Percentiles rank a stretch among this genome's conserved stretches.
Conservation (phyloP, 2,113 vertebrate species). For the Lasiurus borealis region DNA sequence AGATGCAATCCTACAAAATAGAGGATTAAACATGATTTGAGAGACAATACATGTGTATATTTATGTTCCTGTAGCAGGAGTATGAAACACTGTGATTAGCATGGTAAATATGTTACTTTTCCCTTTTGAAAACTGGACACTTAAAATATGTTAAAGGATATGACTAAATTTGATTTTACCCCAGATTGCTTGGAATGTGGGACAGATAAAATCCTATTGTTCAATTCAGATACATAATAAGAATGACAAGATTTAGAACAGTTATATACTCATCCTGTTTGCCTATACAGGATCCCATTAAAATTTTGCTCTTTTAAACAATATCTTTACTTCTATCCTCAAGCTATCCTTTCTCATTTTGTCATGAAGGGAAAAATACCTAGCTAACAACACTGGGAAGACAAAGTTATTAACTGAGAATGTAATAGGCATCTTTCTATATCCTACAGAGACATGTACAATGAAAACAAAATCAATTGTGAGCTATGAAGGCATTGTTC, state of each 20-base stretch:
- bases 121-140: background rate
- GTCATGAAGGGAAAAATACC: constrained; percentile 48
- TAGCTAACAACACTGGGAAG: constrained; percentile 55
- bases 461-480: constrained; percentile 75
- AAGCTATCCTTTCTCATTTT: constrained; percentile 81
- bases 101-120: background rate
- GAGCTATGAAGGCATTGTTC: constrained; percentile 64
- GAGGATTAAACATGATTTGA: background rate
- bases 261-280: constrained; percentile 63
- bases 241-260: constrained; percentile 35
- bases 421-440: constrained; percentile 68
- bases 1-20: background rate
- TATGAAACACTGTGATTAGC: background rate
- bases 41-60: background rate
- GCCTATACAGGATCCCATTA: constrained; percentile 53
- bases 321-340: constrained; percentile 71
- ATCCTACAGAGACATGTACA: constrained; percentile 60
- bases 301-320: constrained; percentile 78
- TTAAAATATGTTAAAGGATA: background rate
- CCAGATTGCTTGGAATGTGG: constrained; percentile 20
- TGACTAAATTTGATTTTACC: constrained; percentile 18
- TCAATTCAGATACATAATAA: constrained; percentile 52
- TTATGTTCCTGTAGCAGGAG: background rate
- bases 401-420: constrained; percentile 68
- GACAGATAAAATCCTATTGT: constrained; percentile 3